Conservation (phyloP, 2,888 invertebrate species). For the Folsomia candida region DNA sequence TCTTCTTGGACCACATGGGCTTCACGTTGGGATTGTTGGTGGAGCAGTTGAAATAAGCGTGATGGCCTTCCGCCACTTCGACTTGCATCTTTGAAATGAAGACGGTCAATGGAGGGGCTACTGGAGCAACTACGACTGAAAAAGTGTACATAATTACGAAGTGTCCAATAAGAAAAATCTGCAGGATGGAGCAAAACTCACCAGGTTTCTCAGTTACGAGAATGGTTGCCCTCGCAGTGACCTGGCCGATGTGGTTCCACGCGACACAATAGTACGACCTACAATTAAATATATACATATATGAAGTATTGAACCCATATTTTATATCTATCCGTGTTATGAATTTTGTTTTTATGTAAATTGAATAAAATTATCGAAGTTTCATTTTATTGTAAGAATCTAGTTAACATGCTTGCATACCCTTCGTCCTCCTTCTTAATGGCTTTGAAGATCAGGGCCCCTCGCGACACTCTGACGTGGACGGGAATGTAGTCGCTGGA, state of each 20-base stretch:
- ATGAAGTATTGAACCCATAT: background rate
- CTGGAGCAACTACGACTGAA: background rate
- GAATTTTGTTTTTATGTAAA: background rate
- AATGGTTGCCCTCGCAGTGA: conserved; percentile 26
- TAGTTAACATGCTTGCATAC: too few relatives aligned
- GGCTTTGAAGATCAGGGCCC: conserved; percentile 32
- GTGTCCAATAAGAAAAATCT: too few relatives aligned
- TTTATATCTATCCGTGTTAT: too few relatives aligned
- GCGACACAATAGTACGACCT: conserved; percentile 37
- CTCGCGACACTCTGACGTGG: conserved; percentile 36
- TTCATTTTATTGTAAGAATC: too few relatives aligned
- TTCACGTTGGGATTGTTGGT: conserved; percentile 20
- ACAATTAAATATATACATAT: too few relatives aligned
- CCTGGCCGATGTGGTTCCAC: conserved; percentile 36
- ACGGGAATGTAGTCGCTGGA: conserved; percentile 34
- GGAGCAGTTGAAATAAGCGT: conserved; percentile 33
- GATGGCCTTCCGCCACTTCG: conserved; percentile 28
- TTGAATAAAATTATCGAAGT: background rate
- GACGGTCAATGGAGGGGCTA: background rate
- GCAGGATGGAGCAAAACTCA: background rate
- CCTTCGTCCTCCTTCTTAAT: conserved; percentile 35
- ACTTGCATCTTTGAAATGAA: conserved; percentile 18
- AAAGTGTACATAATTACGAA: background rate
- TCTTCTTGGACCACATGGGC: conserved; percentile 24
- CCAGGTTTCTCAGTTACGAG: conserved; percentile 5